Conservation (phyloP, 2,888 invertebrate genomes). For the Choreutis nemorana region DNA sequence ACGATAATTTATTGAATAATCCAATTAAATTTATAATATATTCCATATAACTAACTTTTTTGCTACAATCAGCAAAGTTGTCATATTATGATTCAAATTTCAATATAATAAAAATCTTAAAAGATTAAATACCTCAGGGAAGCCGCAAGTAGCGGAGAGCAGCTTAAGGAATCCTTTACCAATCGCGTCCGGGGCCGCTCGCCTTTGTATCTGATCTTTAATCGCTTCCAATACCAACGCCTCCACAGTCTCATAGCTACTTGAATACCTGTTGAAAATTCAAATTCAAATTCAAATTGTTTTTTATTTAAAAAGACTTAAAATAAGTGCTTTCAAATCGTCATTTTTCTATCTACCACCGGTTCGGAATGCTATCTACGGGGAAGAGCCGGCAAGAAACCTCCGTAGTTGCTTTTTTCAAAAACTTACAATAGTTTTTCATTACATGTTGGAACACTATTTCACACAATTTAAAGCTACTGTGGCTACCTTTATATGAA, state of each 20-base stretch:
- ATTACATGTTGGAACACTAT: too few relatives aligned
- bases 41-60: not conserved
- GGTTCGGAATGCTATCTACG: too few relatives aligned
- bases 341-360: too few relatives aligned
- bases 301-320: too few relatives aligned
- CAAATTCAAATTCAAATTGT: too few relatives aligned
- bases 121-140: conserved; percentile 76
- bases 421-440: too few relatives aligned
- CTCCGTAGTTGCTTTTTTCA: too few relatives aligned
- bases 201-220: conserved; percentile 84
- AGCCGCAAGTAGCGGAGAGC: conserved; percentile 84
- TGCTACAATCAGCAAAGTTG: too few relatives aligned
- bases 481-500: too few relatives aligned
- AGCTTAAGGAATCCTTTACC: conserved; percentile 89
- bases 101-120: conserved; percentile 22
- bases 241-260: conserved; percentile 73
- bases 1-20: not conserved
- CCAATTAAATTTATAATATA: not conserved
- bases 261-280: conserved; percentile 40
- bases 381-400: too few relatives aligned
- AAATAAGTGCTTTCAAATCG: too few relatives aligned
- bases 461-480: too few relatives aligned
- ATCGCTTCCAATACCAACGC: conserved; percentile 85
- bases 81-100: not conserved
- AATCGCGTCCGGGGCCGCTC: conserved; percentile 86